A percentile compares a stretch with the other conserved stretches of the same genome.
Conservation (phyloP, 2,888 invertebrate genomes). For the Hipparchia sbordonii region DNA sequence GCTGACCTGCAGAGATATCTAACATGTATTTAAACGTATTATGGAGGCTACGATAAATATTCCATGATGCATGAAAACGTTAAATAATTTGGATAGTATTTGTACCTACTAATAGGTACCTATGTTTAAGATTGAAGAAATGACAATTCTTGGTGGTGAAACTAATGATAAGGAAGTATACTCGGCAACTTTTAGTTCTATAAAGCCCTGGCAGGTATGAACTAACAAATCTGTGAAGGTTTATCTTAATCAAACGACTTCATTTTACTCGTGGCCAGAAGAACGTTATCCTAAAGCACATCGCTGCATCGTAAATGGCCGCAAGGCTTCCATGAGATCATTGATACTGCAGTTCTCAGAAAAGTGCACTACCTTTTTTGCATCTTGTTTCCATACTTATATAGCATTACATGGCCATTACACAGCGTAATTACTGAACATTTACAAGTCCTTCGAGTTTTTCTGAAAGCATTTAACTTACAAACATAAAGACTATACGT, state of each 20-base stretch:
- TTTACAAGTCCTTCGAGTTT: not conserved
- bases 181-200: not conserved
- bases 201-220: conserved; percentile 6
- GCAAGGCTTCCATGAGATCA: conserved; percentile 54
- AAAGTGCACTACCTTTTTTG: conserved; percentile 62
- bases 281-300: conserved; percentile 64
- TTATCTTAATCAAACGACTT: conserved; percentile 47
- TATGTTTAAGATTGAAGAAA: too few relatives aligned
- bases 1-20: too few relatives aligned
- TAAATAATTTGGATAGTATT: too few relatives aligned
- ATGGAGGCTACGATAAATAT: too few relatives aligned
- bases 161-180: not conserved
- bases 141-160: too few relatives aligned
- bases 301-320: conserved; percentile 67
- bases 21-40: too few relatives aligned
- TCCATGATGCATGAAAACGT: too few relatives aligned
- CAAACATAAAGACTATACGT: not conserved
- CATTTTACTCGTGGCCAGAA: conserved; percentile 42
- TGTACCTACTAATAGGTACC: too few relatives aligned
- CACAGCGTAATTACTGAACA: conserved; percentile 34
- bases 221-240: conserved; percentile 29
- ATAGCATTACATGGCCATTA: conserved; percentile 21
- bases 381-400: conserved; percentile 30
- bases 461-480: too few relatives aligned
- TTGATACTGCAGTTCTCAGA: conserved; percentile 74